Evolutionary conservation across 2,888 invertebrate species (phyloP), one percentile per base, ranked within the genome.

Genomic region (Limenitis camilla): DNA sequence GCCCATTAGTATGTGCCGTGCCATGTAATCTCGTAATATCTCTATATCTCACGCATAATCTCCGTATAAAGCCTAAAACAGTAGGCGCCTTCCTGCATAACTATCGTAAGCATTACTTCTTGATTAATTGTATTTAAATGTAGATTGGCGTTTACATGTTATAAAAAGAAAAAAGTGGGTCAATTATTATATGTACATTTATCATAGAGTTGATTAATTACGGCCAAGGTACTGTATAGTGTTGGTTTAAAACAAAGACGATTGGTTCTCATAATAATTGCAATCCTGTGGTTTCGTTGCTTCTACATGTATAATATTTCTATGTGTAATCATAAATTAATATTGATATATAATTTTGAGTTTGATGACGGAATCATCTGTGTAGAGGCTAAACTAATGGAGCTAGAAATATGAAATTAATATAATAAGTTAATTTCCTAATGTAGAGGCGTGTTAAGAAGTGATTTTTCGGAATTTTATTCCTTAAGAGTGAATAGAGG

Each of bases 121-220:
- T 54, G 53, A 41, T 43, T 56, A 58, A 61, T 59, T 56, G 40
- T 39, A 11, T 31, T 28, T 29, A 42, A 48, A 42, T 38, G 36
- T 47, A 10, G 46, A 40, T 56, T 53, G 53, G 30, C 33, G 39
- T 51, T 56, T 43, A 31, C 40, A 49, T 31, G 40, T 30, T 31
- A 7, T 29, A 35, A 35, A 33, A 44, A 35, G 39, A 39, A 49
- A 56, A 51, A 60, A 54, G 54, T 58, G 43, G 59, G 59, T 52
- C 50, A 44, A 52, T 53, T 52, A 52, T 47, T 53, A 50, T 53
- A 52, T 53, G 33, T 53, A 39, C 53, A 58, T 59, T 45, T 53
- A 59, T 62, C 56, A 61, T 60, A 62, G 39, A 56, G 60, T 59
- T 60, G 57, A 64, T 64, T 59, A 61, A 66, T 65, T 66, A 61